Conservation (phyloP, 2,797 vertebrate species). For the Clarias platycephalus region DNA sequence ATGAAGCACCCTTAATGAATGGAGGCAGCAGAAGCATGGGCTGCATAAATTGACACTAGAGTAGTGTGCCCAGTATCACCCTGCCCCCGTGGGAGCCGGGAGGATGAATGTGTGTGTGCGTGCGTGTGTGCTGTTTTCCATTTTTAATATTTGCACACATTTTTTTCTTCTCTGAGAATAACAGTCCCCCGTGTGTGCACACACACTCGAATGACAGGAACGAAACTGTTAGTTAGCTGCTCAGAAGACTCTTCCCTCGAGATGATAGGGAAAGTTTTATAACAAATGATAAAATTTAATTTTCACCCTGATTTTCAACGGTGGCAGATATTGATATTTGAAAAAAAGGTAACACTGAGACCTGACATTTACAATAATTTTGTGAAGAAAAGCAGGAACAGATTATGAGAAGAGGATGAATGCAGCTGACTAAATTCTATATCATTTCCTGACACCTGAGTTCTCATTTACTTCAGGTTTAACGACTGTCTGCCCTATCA, state of each 20-base stretch:
- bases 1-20: constrained; percentile 60
- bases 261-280: constrained; percentile 50
- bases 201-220: constrained; percentile 51
- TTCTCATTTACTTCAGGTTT: constrained; percentile 8
- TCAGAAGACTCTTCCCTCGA: constrained; percentile 52
- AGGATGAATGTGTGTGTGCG: constrained; percentile 61
- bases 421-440: background rate
- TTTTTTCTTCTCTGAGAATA: constrained; percentile 61
- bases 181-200: constrained; percentile 59
- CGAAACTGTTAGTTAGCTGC: constrained; percentile 58
- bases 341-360: background rate
- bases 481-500: background rate
- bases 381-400: background rate
- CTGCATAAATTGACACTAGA: constrained; percentile 77
- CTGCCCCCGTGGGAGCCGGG: constrained; percentile 68
- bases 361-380: background rate
- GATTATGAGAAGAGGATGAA: background rate
- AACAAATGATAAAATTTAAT: constrained; percentile 38
- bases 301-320: constrained; percentile 38
- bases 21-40: constrained; percentile 76
- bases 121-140: constrained; percentile 73
- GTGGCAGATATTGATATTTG: constrained; percentile 17
- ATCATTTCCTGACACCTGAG: constrained; percentile 21
- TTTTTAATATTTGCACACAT: constrained; percentile 72
- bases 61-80: constrained; percentile 77